phyloP scores from a whole-genome alignment of 2,797 vertebrate genomes.

The Notamacropus eugenii region DNA sequence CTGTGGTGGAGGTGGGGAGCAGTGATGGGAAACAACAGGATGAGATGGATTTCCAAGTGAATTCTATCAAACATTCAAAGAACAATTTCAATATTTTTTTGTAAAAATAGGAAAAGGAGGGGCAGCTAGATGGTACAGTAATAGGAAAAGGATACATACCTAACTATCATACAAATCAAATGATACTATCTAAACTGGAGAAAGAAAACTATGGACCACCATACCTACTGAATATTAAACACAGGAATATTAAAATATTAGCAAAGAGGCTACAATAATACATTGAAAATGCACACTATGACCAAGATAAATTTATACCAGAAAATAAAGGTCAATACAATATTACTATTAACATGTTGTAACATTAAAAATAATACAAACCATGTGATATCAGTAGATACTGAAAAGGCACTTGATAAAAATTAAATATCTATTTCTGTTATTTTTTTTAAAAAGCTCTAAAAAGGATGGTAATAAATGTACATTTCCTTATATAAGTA shows the following conservation, averaged over 20 bases:
- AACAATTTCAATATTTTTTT: neutral
- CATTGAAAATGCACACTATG: neutral
- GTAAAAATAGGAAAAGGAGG: neutral
- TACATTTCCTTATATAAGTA: neutral
- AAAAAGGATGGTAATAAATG: neutral
- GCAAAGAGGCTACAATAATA: neutral
- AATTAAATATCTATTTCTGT: slow-evolving; percentile 9
- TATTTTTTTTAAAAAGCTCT: neutral
- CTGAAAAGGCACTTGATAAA: neutral
- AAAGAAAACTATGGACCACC: neutral
- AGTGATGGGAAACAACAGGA: neutral
- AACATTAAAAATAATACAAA: neutral
- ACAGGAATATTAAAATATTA: neutral
- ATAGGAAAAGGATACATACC: neutral
- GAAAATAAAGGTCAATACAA: neutral
- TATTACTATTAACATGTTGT: neutral
- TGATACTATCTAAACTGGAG: neutral
- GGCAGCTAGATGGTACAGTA: neutral
- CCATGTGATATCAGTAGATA: neutral
- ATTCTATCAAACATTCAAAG: neutral
- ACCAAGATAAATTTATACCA: neutral
- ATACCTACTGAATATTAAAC: neutral
- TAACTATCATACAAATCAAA: neutral
- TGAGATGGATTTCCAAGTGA: neutral
- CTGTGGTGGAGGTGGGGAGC: neutral